phyloP scores from a whole-genome alignment of 2,113 vertebrate species.

The Sprattus sprattus region DNA sequence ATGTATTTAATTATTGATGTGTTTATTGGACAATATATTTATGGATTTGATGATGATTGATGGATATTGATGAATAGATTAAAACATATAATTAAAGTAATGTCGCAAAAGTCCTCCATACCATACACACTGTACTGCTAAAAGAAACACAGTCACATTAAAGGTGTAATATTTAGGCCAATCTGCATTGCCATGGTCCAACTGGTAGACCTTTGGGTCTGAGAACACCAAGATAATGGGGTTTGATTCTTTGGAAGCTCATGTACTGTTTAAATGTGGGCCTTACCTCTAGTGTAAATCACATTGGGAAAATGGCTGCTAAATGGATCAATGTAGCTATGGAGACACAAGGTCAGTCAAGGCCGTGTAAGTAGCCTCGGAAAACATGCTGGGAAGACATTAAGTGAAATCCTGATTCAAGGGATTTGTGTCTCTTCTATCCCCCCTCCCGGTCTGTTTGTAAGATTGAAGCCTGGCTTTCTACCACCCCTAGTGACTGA shows the following conservation, averaged over 20 bases:
- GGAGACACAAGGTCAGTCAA: not conserved
- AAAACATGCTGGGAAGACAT: not conserved
- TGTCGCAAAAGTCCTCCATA: too few relatives aligned
- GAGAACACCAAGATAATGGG: not conserved
- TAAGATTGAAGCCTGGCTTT: not conserved
- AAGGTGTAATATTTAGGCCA: not conserved
- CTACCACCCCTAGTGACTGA: not conserved
- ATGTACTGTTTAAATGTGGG: not conserved
- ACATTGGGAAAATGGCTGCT: not conserved
- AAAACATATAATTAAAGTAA: too few relatives aligned
- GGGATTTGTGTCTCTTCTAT: not conserved
- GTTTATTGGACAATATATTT: too few relatives aligned
- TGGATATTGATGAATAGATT: too few relatives aligned
- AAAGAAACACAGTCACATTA: too few relatives aligned
- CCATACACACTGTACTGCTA: too few relatives aligned
- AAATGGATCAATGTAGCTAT: not conserved
- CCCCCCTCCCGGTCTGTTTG: not conserved
- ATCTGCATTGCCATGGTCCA: not conserved
- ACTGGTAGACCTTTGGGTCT: not conserved
- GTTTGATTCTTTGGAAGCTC: not conserved
- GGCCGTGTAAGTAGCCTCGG: not conserved
- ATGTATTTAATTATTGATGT: too few relatives aligned
- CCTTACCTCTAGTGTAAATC: not conserved
- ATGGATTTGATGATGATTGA: too few relatives aligned
- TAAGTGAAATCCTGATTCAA: not conserved